phyloP scores from a whole-genome alignment of 2,113 vertebrate genomes.

The Oreotrochilus melanogaster region DNA sequence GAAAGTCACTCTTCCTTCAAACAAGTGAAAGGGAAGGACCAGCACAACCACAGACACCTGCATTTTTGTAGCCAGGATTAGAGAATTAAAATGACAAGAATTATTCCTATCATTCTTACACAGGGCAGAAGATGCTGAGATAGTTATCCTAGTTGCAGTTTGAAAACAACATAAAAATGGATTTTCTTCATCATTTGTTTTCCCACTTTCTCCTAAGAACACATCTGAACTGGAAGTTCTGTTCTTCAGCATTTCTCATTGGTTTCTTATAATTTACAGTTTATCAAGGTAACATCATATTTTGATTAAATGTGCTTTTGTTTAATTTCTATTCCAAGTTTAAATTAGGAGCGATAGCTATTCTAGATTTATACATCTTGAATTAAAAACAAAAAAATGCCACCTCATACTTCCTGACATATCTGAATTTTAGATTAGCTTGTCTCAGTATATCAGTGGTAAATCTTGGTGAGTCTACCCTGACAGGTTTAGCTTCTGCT shows the following conservation, averaged over 20 bases:
- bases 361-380: not conserved
- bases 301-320: not conserved
- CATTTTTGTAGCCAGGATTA: not conserved
- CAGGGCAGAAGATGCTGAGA: not conserved
- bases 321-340: not conserved
- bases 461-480: not conserved
- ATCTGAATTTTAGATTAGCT: slow-evolving; percentile 67
- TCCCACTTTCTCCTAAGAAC: not conserved
- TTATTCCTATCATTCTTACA: not conserved
- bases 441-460: slow-evolving; percentile 49
- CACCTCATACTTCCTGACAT: slow-evolving; percentile 25
- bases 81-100: not conserved
- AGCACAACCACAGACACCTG: not conserved
- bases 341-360: not conserved
- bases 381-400: slow-evolving; percentile 48
- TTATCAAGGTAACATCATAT: not conserved
- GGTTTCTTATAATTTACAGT: not conserved
- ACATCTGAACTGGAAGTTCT: not conserved
- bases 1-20: not conserved
- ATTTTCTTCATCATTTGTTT: not conserved
- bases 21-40: not conserved
- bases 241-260: not conserved
- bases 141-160: not conserved
- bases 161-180: not conserved
- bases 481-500: slow-evolving; percentile 59